A percentile compares a stretch with the other conserved stretches of the same genome.
phyloP scores from a whole-genome alignment of 2,888 invertebrate species.

The Cetonia aurata region DNA sequence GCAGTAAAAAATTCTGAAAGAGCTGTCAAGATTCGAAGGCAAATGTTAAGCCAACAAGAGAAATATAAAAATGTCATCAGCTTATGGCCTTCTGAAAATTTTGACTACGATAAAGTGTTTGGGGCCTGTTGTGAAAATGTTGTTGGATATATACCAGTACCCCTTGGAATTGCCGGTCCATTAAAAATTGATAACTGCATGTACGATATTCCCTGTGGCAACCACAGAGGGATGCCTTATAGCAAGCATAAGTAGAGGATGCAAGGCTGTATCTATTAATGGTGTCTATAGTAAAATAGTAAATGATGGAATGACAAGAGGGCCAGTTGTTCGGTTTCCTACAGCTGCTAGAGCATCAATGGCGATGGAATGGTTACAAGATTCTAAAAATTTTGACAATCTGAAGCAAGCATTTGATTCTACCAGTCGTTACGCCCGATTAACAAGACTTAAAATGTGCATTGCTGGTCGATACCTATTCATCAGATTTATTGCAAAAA shows the following conservation, averaged over 20 bases:
- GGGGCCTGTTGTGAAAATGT: conserved; percentile 99
- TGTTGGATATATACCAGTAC: conserved; percentile 95
- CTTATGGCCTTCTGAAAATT: conserved; percentile 79
- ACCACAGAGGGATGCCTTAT: conserved; percentile 99
- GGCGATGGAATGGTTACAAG: conserved; percentile 88
- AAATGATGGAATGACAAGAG: conserved; percentile 97
- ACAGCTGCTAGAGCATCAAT: conserved; percentile 81
- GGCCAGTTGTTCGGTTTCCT: conserved; percentile 92
- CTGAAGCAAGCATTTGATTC: conserved; percentile 91
- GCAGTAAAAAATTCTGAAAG: conserved; percentile 83
- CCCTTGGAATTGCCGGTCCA: conserved; percentile 96
- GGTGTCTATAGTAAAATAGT: conserved; percentile 90
- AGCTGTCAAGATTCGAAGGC: conserved; percentile 85
- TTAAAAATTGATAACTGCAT: conserved; percentile 83
- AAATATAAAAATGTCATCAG: conserved; percentile 70
- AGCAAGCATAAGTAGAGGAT: conserved; percentile 97
- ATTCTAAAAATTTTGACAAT: conserved; percentile 79
- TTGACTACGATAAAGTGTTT: conserved; percentile 70
- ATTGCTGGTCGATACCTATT: conserved; percentile 91
- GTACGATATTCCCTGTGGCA: conserved; percentile 95
- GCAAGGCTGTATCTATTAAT: conserved; percentile 83
- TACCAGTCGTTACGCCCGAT: conserved; percentile 90
- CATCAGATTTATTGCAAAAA: conserved; percentile 92
- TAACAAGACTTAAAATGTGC: conserved; percentile 85
- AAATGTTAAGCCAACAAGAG: conserved; percentile 71